phyloP scores from a whole-genome alignment of 1,140 invertebrate genomes.

The Danaus melanippus region DNA sequence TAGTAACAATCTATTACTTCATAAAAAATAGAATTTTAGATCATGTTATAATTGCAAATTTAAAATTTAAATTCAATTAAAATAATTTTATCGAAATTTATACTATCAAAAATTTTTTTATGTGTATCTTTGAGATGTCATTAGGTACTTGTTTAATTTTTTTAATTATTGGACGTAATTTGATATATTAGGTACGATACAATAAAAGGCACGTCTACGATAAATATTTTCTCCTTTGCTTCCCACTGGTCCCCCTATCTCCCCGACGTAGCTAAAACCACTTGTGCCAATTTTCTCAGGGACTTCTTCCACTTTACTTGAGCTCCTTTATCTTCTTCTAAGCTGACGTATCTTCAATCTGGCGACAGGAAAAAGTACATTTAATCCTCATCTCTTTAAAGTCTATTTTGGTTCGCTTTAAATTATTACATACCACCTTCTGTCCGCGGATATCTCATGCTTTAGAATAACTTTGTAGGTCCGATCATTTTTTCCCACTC shows the following conservation, averaged over 20 bases:
- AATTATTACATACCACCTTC: constrained; percentile 14
- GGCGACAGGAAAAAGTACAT: constrained; percentile 19
- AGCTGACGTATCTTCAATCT: constrained; percentile 33
- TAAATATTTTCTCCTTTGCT: constrained; percentile 21
- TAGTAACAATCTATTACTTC: too few species aligned
- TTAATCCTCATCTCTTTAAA: constrained; percentile 23
- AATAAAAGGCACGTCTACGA: constrained; percentile 9
- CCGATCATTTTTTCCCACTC: constrained; percentile 42
- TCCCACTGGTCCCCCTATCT: constrained; percentile 28
- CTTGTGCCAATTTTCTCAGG: constrained; percentile 70
- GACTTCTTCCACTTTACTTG: constrained; percentile 67
- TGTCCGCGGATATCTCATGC: constrained; percentile 22
- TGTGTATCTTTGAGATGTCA: background rate
- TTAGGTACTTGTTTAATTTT: background rate
- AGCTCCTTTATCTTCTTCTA: constrained; percentile 36
- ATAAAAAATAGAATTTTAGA: too few species aligned
- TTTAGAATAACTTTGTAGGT: constrained; percentile 50
- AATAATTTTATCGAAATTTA: too few species aligned
- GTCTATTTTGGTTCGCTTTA: constrained; percentile 20
- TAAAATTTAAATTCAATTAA: too few species aligned
- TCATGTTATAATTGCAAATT: too few species aligned
- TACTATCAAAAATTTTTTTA: too few species aligned
- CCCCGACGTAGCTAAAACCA: constrained; percentile 61
- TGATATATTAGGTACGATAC: background rate
- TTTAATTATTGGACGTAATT: constrained; percentile 10